A percentile compares a stretch with the other conserved stretches of the same genome.
Evolutionary conservation across 2,113 vertebrate genomes (phyloP).

Genomic region (Cathartes aura): DNA sequence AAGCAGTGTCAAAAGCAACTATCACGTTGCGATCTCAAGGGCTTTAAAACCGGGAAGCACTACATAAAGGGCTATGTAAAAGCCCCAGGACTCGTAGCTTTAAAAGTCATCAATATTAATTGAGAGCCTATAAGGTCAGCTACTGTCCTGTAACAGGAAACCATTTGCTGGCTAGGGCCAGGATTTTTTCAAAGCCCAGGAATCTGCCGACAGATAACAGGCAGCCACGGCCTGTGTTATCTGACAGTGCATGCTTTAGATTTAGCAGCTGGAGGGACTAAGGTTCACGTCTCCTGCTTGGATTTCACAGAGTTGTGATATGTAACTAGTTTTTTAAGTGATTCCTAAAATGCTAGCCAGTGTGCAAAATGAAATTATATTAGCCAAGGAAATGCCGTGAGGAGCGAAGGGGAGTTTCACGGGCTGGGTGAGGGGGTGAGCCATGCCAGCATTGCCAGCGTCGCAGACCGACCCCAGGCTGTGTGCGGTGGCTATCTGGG

Average conservation of each 20-base stretch:
- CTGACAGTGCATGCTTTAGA: not conserved
- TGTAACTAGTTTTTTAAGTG: not conserved
- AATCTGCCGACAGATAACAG: not conserved
- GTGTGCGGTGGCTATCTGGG: not conserved
- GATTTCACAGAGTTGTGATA: not conserved
- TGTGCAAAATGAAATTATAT: not conserved
- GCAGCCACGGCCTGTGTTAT: not conserved
- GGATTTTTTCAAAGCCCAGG: not conserved
- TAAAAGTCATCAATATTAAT: not conserved
- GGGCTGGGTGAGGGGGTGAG: not conserved
- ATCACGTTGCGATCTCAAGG: not conserved
- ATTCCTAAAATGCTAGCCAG: not conserved
- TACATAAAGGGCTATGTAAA: not conserved
- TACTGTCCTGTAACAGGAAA: not conserved
- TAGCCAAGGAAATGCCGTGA: not conserved
- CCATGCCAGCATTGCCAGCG: rapidly evolving
- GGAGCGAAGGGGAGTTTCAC: not conserved
- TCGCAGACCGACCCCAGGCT: not conserved
- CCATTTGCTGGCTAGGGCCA: not conserved
- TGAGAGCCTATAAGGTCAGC: not conserved
- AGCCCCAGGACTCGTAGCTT: not conserved
- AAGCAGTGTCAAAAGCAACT: not conserved
- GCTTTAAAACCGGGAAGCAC: not conserved
- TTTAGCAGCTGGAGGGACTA: not conserved
- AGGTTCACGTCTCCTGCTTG: not conserved